Evolutionary conservation across 2,797 vertebrate species (phyloP), one percentile per base, ranked within the genome.

Genomic region (Labeo calbasu): DNA sequence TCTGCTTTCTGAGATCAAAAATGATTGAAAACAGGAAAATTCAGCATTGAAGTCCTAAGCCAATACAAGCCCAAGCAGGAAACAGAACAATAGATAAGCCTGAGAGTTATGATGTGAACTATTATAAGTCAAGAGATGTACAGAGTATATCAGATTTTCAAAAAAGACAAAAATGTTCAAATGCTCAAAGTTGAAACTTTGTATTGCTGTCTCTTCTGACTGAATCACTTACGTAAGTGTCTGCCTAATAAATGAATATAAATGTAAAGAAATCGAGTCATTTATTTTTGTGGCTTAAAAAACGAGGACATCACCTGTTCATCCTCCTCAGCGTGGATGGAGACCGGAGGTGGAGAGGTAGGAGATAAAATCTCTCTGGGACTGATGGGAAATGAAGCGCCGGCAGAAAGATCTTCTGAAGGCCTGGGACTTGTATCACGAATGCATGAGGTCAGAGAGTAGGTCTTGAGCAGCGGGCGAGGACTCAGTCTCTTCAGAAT

Each of bases 401-500:
- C 90, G 1, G 77, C 77, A 0, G 86, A 65, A 25, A 21, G 85
- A 61, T 91, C 89, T 13, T 91, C 91, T 0, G 87, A 87, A 2
- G 88, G 82, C 3, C 87, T 85, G 0, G 91, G 91, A 76, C 92
- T 93, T 14, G 87, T 88, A 28, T 88, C 87, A 50, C 89, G 81
- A 1, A 90, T 85, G 28, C 82, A 82, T 13, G 90, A 88, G 21
- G 55, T 68, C 79, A 91, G 79, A 25, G 91, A 92, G 40, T 66
- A 79, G 80, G 85, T 88, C 43, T 70, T 92, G 70, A 89, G 88
- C 6, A 82, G 79, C 0, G 86, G 72, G 2, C 25, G 57, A 0
- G 89, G 87, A 66, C 87, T 84, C n/a, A 95, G 86, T 3, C 87
- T 91, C 65, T 94, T 90, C 81, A 95, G 59, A 1, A 95, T 85